These are phyloP conservation scores for Eristalis tenax DNA, from an alignment of 2,888 invertebrate genomes.

Conservation along the genomic window DNA sequence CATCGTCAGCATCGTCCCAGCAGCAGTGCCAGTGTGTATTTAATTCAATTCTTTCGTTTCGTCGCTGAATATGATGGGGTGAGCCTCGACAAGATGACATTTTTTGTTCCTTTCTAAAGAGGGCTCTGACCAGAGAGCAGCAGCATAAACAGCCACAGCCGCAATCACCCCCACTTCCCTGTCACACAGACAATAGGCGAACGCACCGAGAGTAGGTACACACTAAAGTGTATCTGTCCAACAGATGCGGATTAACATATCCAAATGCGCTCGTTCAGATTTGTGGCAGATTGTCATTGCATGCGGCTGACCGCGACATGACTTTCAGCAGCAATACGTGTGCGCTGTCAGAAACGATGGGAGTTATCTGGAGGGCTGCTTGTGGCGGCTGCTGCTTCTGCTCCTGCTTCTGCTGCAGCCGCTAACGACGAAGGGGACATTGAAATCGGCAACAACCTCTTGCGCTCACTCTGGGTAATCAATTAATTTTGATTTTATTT, in stretches of 20 bases:
- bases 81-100: conserved; percentile 60
- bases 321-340: conserved; percentile 63
- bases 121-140: conserved; percentile 59
- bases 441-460: conserved; percentile 61
- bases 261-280: conserved; percentile 28
- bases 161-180: too few relatives aligned
- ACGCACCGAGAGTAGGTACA: conserved; percentile 6
- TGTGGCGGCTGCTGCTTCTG: neutral
- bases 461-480: conserved; percentile 54
- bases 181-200: conserved; percentile 54
- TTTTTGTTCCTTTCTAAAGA: conserved; percentile 45
- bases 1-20: conserved; percentile 32
- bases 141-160: conserved; percentile 5
- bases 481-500: conserved; percentile 71
- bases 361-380: conserved; percentile 9
- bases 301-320: conserved; percentile 59
- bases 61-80: conserved; percentile 47
- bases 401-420: neutral
- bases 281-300: conserved; percentile 42
- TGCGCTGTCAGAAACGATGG: conserved; percentile 6
- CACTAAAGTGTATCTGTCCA: conserved; percentile 14
- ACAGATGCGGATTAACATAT: conserved; percentile 50
- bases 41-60: conserved; percentile 54
- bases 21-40: conserved; percentile 11
- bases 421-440: conserved; percentile 40